Conservation (phyloP, 2,113 vertebrate genomes). For the Anhinga rufa region DNA sequence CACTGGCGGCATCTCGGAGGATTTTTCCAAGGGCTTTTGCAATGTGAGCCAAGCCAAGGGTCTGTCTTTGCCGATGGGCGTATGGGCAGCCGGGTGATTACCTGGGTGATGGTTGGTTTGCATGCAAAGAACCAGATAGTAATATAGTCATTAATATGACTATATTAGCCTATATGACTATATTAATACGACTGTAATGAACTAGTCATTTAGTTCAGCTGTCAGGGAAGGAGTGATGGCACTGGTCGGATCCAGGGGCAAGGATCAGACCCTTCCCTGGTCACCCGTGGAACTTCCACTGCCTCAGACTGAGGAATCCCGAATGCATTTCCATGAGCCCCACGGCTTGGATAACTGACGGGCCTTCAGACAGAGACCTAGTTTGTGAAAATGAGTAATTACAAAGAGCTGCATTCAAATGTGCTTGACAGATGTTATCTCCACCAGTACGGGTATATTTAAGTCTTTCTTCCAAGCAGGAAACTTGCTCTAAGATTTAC, state of each 20-base stretch:
- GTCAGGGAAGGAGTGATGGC: neutral
- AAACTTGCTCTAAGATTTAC: neutral
- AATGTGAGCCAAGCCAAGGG: neutral
- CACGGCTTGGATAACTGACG: accelerated
- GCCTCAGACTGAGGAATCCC: neutral
- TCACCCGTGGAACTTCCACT: neutral
- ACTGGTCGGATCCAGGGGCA: neutral
- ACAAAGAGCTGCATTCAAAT: neutral
- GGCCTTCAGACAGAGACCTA: neutral
- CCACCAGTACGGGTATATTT: neutral
- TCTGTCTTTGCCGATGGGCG: neutral
- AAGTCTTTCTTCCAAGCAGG: neutral
- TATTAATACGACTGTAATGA: neutral
- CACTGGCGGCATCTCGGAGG: neutral
- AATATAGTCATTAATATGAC: neutral
- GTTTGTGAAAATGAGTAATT: neutral
- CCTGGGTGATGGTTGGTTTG: neutral
- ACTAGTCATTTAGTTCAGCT: neutral
- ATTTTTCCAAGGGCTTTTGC: neutral
- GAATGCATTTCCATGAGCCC: neutral
- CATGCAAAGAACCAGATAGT: neutral
- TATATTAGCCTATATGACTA: neutral
- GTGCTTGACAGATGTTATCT: neutral
- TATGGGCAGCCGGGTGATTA: neutral
- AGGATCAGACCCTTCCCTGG: neutral